A percentile compares a stretch with the other conserved stretches of the same genome.
Conservation (phyloP, 2,797 vertebrate genomes). For the Phrynocephalus vlangalii region DNA sequence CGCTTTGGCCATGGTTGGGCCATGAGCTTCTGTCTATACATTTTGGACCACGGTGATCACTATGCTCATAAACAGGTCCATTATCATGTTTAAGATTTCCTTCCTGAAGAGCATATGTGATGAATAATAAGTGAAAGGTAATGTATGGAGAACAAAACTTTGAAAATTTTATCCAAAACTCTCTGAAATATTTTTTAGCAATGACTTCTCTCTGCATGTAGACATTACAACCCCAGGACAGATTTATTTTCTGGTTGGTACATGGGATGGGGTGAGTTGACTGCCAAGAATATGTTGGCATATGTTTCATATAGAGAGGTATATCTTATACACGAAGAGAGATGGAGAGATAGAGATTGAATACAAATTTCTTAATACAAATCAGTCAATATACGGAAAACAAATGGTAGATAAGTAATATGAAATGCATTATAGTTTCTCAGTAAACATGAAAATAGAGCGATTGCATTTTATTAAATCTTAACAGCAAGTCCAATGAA, state of each 20-base stretch:
- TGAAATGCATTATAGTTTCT: background rate
- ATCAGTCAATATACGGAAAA: background rate
- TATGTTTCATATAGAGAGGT: background rate
- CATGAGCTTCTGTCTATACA: too few relatives aligned
- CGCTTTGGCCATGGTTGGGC: too few relatives aligned
- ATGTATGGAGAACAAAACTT: background rate
- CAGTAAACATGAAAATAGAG: conserved; percentile 6
- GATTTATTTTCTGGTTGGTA: too few relatives aligned
- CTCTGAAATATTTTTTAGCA: conserved; percentile 13
- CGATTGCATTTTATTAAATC: background rate
- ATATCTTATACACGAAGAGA: background rate
- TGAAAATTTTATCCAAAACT: conserved; percentile 19
- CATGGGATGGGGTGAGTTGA: background rate
- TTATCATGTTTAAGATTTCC: background rate
- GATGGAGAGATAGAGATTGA: background rate
- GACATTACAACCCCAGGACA: background rate
- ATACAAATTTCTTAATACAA: background rate
- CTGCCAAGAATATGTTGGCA: background rate
- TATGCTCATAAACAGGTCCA: too few relatives aligned
- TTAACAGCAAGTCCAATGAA: background rate
- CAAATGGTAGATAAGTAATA: background rate
- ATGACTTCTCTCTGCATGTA: conserved; percentile 15
- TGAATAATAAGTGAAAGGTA: background rate
- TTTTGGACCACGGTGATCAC: too few relatives aligned
- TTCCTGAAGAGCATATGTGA: background rate